Base-by-base conservation (phyloP, 53 echinoderm and acorn worm genomes). In the Luidia sarsii region DNA sequence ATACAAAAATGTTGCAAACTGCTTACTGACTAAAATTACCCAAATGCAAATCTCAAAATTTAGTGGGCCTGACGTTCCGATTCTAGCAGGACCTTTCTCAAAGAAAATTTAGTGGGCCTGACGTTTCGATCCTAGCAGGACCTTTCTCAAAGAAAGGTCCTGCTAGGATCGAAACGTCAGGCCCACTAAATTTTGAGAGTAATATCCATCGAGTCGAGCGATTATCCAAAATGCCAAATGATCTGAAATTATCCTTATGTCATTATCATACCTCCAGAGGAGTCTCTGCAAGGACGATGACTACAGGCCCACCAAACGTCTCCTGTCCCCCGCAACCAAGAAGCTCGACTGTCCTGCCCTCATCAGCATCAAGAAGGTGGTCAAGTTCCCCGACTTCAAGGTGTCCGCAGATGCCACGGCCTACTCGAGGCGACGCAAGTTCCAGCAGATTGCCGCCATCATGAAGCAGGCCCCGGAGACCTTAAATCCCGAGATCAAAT, bases 311-410 rank as follows among this genome's bases (percentile, higher is more conserved):
- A 77, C 77, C 20, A 77, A 75, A 35, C 65, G 83, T 30, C 39
- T 88, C 11, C 25, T 74, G 51, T 48, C 82, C 28, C 87, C 82
- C 33, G 20, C 87, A 21, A 87, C 87, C 33, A 90, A 90, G 83
- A 90, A 90, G 51, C 62, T 90, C n/a, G 87, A 86, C 49, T 90
- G 90, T 61, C 90, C 90, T 24, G 90, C 90, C 31, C 34, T 87
- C 9, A 90, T 90, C 31, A 86, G 72, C 39, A 50, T 90, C 67
- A 90, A 86, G 79, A 90, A 90, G 51, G 70, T 90, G 7, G 87
- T 81, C 31, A 82, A 75, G 41, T 90, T 90, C 48, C 90, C 90
- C 20, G 90, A 75, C 15, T 83, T 68, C 25, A 77, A 41, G 77
- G 61, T 77, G 13, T 7, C 60, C 14, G 18, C 30, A 19, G 20